Evolutionary conservation across 2,797 vertebrate species (phyloP).

Genomic region (Sternotherus odoratus): DNA sequence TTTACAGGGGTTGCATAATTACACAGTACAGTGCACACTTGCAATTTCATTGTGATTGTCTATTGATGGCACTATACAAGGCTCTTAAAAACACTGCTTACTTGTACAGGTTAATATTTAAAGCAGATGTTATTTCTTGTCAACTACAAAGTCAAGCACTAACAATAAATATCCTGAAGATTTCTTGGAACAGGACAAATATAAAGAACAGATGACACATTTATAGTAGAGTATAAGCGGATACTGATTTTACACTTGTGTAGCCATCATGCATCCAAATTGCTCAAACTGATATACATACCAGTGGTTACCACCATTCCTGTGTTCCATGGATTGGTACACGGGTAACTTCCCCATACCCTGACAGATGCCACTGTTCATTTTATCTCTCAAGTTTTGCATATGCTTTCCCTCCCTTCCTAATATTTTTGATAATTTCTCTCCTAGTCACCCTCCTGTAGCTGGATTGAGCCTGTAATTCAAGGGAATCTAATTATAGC

Average conservation of each 20-base stretch:
- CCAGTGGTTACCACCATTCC: background rate
- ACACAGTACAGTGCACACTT: background rate
- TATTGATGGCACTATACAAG: background rate
- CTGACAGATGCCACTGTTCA: background rate
- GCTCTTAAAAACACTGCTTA: background rate
- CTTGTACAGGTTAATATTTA: background rate
- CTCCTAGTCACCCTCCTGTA: background rate
- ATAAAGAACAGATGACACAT: background rate
- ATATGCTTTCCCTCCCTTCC: background rate
- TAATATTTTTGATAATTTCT: background rate
- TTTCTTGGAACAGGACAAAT: background rate
- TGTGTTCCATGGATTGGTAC: background rate
- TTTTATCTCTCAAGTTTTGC: background rate
- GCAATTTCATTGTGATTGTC: background rate
- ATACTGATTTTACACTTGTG: background rate
- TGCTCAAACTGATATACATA: background rate
- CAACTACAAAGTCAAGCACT: background rate
- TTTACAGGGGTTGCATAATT: background rate
- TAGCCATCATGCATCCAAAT: background rate
- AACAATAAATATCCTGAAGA: background rate
- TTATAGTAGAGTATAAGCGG: background rate
- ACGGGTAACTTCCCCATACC: background rate
- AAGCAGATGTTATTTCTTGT: background rate
- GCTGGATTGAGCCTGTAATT: fast-evolving
- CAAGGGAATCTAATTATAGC: background rate